Conservation (phyloP, 2,113 vertebrate species). For the Canis aureus region DNA sequence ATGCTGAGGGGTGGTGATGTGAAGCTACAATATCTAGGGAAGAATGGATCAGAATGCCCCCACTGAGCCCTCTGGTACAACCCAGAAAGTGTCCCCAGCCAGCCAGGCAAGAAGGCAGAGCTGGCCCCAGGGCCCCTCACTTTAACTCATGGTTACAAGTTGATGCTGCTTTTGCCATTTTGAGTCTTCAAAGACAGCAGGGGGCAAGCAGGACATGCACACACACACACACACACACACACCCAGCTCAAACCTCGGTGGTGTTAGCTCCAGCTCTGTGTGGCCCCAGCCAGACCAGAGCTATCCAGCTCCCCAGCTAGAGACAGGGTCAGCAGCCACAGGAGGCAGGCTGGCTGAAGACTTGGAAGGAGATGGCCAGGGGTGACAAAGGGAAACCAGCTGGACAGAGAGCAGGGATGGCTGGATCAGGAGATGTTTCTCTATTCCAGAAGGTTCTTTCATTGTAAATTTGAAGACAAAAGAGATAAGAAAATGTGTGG, state of each 20-base stretch:
- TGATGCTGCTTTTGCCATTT: background rate
- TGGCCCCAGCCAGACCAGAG: background rate
- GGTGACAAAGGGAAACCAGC: background rate
- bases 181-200: fast-evolving
- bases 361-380: background rate
- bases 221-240: background rate
- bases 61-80: fast-evolving
- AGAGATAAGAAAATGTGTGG: background rate
- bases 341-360: conserved; percentile 40
- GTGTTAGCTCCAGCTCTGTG: fast-evolving
- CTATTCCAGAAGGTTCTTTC: background rate
- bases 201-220: background rate
- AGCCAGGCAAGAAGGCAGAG: background rate
- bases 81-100: background rate
- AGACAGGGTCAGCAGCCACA: background rate
- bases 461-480: background rate
- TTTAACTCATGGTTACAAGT: background rate
- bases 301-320: background rate
- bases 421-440: background rate
- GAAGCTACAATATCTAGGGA: background rate
- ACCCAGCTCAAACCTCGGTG: background rate
- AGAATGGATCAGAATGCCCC: background rate
- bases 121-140: background rate
- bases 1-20: background rate
- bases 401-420: background rate